These are phyloP conservation scores for Troglohyphantes excavatus DNA, from an alignment of 2,888 invertebrate genomes.

Conservation along the genomic window DNA sequence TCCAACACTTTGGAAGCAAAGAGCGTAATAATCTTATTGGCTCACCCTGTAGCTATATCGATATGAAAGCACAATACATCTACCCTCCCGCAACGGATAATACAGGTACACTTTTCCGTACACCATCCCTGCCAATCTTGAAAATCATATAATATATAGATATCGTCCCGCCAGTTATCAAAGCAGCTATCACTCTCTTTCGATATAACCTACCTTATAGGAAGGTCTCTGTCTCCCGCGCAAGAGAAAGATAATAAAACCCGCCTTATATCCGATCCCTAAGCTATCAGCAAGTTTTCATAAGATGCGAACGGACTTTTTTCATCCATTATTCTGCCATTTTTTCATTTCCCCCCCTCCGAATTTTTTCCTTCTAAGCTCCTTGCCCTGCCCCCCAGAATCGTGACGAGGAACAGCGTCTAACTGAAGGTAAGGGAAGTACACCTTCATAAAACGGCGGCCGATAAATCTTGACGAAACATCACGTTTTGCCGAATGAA, in stretches of 20 bases:
- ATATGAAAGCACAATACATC: too few relatives aligned
- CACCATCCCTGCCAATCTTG: conserved; percentile 9
- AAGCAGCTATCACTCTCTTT: conserved; percentile 44
- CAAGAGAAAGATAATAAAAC: conserved; percentile 62
- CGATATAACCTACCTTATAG: conserved; percentile 31
- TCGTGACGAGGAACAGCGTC: conserved; percentile 59
- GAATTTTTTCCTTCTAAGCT: conserved; percentile 68
- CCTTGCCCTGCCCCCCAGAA: conserved; percentile 19
- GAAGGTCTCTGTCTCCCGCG: conserved; percentile 33
- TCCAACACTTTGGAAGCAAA: too few relatives aligned
- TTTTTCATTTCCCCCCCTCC: conserved; percentile 37
- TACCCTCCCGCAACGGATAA: background rate
- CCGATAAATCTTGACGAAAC: conserved; percentile 74
- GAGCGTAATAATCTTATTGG: too few relatives aligned
- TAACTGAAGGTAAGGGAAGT: conserved; percentile 59
- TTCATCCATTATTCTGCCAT: conserved; percentile 69
- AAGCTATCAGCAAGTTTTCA: conserved; percentile 75
- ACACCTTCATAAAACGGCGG: conserved; percentile 70
- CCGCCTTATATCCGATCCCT: conserved; percentile 69
- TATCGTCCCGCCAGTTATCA: conserved; percentile 37
- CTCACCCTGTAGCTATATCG: too few relatives aligned
- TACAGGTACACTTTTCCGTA: background rate
- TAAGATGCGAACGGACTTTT: conserved; percentile 73
- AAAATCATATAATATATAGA: conserved; percentile 43
- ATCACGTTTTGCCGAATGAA: conserved; percentile 76